Percentiles rank a stretch among this genome's conserved stretches.
Evolutionary conservation across 2,113 vertebrate species (phyloP).

Genomic region (Penelope pileata): DNA sequence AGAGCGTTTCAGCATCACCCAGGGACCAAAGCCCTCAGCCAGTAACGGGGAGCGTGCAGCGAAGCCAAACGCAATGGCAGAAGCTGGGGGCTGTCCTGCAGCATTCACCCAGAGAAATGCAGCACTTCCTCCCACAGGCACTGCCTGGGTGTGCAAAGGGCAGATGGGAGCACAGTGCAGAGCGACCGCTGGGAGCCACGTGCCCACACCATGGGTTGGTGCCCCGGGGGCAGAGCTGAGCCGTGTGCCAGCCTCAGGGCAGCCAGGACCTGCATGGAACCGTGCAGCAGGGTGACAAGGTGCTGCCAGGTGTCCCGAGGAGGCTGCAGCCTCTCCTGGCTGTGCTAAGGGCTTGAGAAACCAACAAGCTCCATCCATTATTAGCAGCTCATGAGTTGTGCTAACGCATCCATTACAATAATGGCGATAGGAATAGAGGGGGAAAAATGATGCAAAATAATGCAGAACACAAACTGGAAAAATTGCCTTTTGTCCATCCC

Average conservation of each 20-base stretch:
- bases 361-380: rapidly evolving
- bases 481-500: not conserved
- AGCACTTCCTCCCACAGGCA: too few species aligned
- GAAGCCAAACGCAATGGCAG: not conserved
- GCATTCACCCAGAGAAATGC: too few species aligned
- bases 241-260: not conserved
- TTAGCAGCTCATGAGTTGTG: not conserved
- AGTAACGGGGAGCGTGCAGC: not conserved
- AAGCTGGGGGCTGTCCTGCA: not conserved
- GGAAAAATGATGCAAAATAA: not conserved
- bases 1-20: not conserved
- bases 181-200: too few species aligned
- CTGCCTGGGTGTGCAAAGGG: too few species aligned
- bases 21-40: not conserved
- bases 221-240: too few species aligned
- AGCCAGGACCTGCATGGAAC: not conserved
- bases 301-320: rapidly evolving
- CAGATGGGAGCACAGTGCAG: too few species aligned
- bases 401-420: not conserved
- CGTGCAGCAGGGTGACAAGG: not conserved
- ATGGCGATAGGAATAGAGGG: not conserved
- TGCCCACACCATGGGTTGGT: not conserved
- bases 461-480: not conserved
- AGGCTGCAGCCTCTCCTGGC: not conserved
- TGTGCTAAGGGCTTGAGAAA: not conserved